Evolutionary conservation across 2,797 vertebrate species (phyloP).

Genomic region (Onychomys torridus): DNA sequence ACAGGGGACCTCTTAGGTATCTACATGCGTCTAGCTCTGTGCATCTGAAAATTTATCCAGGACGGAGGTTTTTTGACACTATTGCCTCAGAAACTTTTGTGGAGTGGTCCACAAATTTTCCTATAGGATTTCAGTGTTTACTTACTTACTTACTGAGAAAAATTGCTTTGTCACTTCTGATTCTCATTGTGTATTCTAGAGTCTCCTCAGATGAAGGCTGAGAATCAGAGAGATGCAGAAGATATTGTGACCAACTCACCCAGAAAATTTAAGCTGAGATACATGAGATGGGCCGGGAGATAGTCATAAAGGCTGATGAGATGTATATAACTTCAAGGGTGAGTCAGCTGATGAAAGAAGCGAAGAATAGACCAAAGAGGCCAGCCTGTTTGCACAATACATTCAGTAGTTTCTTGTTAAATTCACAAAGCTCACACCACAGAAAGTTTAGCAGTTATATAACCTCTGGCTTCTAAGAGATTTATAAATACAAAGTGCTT

Average conservation of each 20-base stretch:
- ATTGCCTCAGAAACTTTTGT: not conserved
- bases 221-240: slow-evolving; percentile 22
- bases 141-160: not conserved
- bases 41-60: not conserved
- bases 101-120: not conserved
- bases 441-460: slow-evolving; percentile 19
- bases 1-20: not conserved
- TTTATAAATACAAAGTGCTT: slow-evolving; percentile 16
- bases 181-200: not conserved
- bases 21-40: not conserved
- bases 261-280: not conserved
- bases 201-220: not conserved
- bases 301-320: not conserved
- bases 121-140: not conserved
- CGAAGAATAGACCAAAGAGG: not conserved
- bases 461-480: slow-evolving; percentile 12
- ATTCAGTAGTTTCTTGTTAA: slow-evolving; percentile 4
- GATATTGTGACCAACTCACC: not conserved
- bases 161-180: not conserved
- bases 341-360: not conserved
- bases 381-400: not conserved
- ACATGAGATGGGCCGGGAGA: not conserved
- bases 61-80: not conserved
- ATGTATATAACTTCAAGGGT: not conserved
- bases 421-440: not conserved